phyloP scores from a whole-genome alignment of 1,140 invertebrate species.

The Drosophila murphyi region DNA sequence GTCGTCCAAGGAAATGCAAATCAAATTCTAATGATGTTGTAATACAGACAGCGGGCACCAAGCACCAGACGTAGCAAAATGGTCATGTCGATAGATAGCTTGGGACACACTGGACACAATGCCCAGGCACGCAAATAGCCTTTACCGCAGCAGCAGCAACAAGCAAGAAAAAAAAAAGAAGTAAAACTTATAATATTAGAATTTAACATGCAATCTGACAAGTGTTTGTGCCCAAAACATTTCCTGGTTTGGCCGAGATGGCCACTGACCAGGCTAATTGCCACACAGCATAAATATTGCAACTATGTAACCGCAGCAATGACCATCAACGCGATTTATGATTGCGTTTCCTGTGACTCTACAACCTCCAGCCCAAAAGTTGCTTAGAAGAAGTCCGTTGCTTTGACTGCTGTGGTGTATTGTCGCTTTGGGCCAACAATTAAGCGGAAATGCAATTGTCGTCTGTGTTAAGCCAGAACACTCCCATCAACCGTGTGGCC shows the following conservation, averaged over 20 bases:
- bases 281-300: conserved; percentile 51
- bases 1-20: conserved; percentile 76
- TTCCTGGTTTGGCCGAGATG: conserved; percentile 64
- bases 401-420: conserved; percentile 14
- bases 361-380: conserved; percentile 35
- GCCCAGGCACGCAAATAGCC: conserved; percentile 72
- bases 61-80: not conserved
- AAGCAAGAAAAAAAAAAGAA: conserved; percentile 50
- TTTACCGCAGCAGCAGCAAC: conserved; percentile 45
- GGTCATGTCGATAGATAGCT: conserved; percentile 22
- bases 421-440: conserved; percentile 58
- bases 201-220: conserved; percentile 84
- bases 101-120: conserved; percentile 45
- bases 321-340: conserved; percentile 64
- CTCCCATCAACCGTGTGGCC: not conserved
- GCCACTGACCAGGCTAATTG: conserved; percentile 71
- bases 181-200: conserved; percentile 82
- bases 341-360: conserved; percentile 65
- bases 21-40: conserved; percentile 84
- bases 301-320: conserved; percentile 29
- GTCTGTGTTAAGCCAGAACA: conserved; percentile 9
- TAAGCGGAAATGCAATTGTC: conserved; percentile 61
- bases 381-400: conserved; percentile 4
- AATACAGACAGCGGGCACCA: conserved; percentile 62
- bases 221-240: conserved; percentile 60